phyloP scores from a whole-genome alignment of 2,888 invertebrate genomes.

The Lamellibrachia columna region DNA sequence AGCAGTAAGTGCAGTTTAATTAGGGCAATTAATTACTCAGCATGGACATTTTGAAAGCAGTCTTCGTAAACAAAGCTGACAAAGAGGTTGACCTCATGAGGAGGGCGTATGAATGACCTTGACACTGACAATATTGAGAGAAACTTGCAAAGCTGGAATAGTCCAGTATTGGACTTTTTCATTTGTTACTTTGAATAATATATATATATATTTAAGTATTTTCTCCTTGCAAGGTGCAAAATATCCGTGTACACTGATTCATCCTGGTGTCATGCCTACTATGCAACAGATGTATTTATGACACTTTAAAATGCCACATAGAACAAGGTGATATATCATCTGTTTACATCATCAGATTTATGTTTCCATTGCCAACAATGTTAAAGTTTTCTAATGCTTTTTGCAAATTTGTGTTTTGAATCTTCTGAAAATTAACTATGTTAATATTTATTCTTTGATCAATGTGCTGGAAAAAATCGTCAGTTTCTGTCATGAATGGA shows the following conservation, averaged over 20 bases:
- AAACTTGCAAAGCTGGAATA: not conserved
- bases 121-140: not conserved
- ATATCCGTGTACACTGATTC: no score
- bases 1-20: not conserved
- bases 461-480: not conserved
- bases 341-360: no score
- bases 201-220: not conserved
- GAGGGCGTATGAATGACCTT: not conserved
- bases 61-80: not conserved
- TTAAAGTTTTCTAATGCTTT: no score
- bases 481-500: not conserved
- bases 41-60: not conserved
- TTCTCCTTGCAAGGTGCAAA: not conserved
- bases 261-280: no score
- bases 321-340: not conserved
- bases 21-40: not conserved
- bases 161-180: not conserved
- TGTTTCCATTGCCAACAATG: not conserved
- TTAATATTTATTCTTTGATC: no score
- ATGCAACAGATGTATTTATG: not conserved
- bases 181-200: not conserved
- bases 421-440: no score
- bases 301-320: not conserved
- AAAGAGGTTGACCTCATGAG: not conserved
- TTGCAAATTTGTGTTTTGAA: no score